Evolutionary conservation across 2,888 invertebrate genomes (phyloP).

Genomic region (Stegana nigrithorax): DNA sequence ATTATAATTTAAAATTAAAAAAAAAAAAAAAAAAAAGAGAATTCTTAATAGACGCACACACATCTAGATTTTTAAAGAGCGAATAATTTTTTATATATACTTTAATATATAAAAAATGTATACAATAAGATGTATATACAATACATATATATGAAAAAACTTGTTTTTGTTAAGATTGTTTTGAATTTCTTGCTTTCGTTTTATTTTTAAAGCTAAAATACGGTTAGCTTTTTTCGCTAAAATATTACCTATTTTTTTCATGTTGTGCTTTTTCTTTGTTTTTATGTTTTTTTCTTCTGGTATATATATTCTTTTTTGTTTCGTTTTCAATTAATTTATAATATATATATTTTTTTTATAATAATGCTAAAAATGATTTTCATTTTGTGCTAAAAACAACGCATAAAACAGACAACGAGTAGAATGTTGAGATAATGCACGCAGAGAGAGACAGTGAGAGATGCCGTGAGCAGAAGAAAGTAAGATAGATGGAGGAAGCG

Average conservation of each 20-base stretch:
- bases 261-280: not conserved
- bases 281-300: too few species aligned
- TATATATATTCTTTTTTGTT: too few species aligned
- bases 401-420: too few species aligned
- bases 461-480: not conserved
- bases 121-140: not conserved
- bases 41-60: constrained; percentile 15
- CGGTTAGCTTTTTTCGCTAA: not conserved
- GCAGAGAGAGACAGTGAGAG: not conserved
- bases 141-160: not conserved
- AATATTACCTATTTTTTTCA: not conserved
- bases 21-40: constrained; percentile 19
- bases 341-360: too few species aligned
- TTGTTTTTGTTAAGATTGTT: not conserved
- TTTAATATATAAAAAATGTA: not conserved
- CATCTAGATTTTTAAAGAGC: constrained; percentile 4
- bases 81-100: not conserved
- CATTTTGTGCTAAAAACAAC: too few species aligned
- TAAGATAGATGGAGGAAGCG: constrained; percentile 13
- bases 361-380: not conserved
- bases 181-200: not conserved
- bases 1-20: constrained; percentile 19
- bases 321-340: too few species aligned
- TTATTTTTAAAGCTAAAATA: constrained; percentile 9
- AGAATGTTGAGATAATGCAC: too few species aligned